Conservation (phyloP, 2,113 vertebrate genomes). For the Sylvicapra grimmia region DNA sequence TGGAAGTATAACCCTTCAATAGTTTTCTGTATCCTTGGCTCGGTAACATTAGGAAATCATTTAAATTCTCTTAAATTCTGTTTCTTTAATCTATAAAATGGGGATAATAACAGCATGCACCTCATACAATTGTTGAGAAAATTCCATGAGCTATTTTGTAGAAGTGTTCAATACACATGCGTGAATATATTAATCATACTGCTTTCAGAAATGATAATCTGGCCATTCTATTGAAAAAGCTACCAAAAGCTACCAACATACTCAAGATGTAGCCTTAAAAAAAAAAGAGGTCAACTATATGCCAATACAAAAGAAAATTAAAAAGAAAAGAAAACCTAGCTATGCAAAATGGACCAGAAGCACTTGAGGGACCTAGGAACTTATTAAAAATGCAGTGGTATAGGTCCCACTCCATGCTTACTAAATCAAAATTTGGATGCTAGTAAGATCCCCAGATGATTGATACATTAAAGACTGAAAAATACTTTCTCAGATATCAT, state of each 20-base stretch:
- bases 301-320: neutral
- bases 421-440: neutral
- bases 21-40: no score
- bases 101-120: no score
- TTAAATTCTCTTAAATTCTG: neutral
- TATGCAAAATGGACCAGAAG: neutral
- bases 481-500: neutral
- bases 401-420: neutral
- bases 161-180: fast-evolving
- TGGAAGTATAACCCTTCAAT: fast-evolving
- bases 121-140: neutral
- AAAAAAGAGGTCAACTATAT: neutral
- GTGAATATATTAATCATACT: no score
- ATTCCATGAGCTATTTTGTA: neutral
- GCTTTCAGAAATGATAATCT: neutral
- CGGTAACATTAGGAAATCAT: neutral
- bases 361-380: neutral
- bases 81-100: neutral
- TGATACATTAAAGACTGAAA: neutral
- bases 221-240: neutral
- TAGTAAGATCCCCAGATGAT: neutral
- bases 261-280: neutral
- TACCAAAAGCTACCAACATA: neutral
- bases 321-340: neutral
- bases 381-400: neutral